These are phyloP conservation scores for Brachyhypopomus occidentalis DNA, from an alignment of 2,113 vertebrate species.

Conservation along the genomic window DNA sequence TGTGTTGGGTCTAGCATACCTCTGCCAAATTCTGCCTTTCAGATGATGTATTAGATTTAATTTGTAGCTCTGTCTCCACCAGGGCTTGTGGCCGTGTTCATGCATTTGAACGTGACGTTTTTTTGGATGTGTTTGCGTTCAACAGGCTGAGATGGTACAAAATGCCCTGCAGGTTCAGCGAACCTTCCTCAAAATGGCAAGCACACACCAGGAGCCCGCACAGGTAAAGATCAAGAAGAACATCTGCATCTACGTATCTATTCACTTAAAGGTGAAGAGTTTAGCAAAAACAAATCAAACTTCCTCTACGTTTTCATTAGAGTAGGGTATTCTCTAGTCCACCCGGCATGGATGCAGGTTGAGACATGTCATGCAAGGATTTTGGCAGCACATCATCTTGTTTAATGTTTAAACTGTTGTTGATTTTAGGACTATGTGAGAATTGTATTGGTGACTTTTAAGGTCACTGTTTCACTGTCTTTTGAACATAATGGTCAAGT, in stretches of 20 bases:
- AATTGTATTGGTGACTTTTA: background rate
- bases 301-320: too few species aligned
- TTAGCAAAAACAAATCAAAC: too few species aligned
- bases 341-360: too few species aligned
- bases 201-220: conserved; percentile 86
- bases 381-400: too few species aligned
- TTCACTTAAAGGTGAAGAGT: too few species aligned
- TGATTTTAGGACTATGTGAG: background rate
- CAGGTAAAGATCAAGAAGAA: conserved; percentile 78
- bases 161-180: conserved; percentile 87
- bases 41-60: background rate
- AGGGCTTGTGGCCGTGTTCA: background rate
- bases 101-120: conserved; percentile 5
- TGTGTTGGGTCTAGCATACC: background rate
- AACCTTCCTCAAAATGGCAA: conserved; percentile 85
- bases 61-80: background rate
- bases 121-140: conserved; percentile 42
- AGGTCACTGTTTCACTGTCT: background rate
- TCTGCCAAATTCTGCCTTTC: background rate
- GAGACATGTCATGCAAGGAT: too few species aligned
- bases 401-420: background rate
- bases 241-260: background rate
- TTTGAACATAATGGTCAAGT: background rate
- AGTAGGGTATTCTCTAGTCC: too few species aligned
- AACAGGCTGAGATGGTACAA: conserved; percentile 91